phyloP scores from a whole-genome alignment of 1,140 invertebrate species.

The Bicyclus anynana region DNA sequence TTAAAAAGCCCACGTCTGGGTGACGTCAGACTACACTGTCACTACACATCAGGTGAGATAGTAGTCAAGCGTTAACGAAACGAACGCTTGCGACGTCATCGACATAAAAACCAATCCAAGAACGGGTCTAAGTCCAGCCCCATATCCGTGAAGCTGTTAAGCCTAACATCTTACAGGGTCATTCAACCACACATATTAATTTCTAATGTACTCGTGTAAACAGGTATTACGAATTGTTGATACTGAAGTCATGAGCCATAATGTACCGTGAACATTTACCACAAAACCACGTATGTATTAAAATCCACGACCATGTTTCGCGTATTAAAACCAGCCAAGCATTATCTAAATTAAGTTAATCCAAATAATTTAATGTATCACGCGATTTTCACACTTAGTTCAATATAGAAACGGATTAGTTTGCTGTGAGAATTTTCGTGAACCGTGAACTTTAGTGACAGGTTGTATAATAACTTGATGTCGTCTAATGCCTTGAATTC shows the following conservation, averaged over 20 bases:
- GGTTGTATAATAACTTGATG: background rate
- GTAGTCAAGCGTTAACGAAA: too few relatives aligned
- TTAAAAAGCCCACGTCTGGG: too few relatives aligned
- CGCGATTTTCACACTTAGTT: background rate
- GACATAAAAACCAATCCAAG: too few relatives aligned
- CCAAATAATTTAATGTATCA: background rate
- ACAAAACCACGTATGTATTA: background rate
- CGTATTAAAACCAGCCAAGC: background rate
- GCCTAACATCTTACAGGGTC: too few relatives aligned
- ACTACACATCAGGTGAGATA: too few relatives aligned
- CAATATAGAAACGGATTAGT: background rate
- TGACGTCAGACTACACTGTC: too few relatives aligned
- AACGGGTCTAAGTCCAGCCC: too few relatives aligned
- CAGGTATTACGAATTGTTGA: too few relatives aligned
- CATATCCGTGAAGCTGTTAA: too few relatives aligned
- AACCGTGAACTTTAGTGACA: background rate
- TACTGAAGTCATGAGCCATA: background rate
- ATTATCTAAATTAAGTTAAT: background rate
- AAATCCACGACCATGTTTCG: background rate
- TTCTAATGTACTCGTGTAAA: too few relatives aligned
- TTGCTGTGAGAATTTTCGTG: background rate
- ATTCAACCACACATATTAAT: too few relatives aligned
- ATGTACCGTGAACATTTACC: background rate
- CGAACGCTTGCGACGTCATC: too few relatives aligned
- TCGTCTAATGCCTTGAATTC: slow-evolving; percentile 5